Evolutionary conservation across 2,888 invertebrate genomes (phyloP), one percentile per base, ranked within the genome.

Genomic region (Toxonevra muliebris): DNA sequence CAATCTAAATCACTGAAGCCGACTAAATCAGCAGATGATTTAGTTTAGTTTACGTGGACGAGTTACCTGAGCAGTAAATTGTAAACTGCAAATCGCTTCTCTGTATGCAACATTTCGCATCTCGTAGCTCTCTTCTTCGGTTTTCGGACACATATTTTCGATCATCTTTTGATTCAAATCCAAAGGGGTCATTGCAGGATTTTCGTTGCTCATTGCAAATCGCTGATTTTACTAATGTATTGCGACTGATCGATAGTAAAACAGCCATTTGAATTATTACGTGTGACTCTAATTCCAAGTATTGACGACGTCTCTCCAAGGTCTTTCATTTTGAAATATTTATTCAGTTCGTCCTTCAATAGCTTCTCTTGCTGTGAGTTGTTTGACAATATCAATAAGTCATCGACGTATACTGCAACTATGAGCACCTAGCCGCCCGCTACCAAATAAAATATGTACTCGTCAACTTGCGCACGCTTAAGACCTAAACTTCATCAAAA

Each of bases 401-500:
- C n/a, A n/a, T n/a, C n/a, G n/a, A n/a, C n/a, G n/a, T n/a, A n/a
- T n/a, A n/a, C n/a, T n/a, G n/a, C n/a, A n/a, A n/a, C n/a, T n/a
- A n/a, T n/a, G n/a, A n/a, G n/a, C n/a, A 68, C 52, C n/a, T 64
- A 68, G 40, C 42, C 42, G 12, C 41, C 30, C n/a, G 5, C 61
- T 45, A 57, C 11, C 15, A 54, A 63, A 62, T 68, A 63, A 17
- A 63, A 68, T 30, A 68, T 60, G 42, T 59, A 68, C n/a, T n/a
- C n/a, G n/a, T n/a, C n/a, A n/a, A n/a, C n/a, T n/a, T n/a, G n/a
- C n/a, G n/a, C n/a, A n/a, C n/a, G n/a, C n/a, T n/a, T n/a, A n/a
- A n/a, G n/a, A n/a, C n/a, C n/a, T n/a, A n/a, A n/a, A n/a, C n/a
- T n/a, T n/a, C n/a, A n/a, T n/a, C n/a, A n/a, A n/a, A n/a, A n/a